Evolutionary conservation across 2,888 invertebrate genomes (phyloP), one percentile per base, ranked within the genome.

Genomic region (Calameuta filiformis): DNA sequence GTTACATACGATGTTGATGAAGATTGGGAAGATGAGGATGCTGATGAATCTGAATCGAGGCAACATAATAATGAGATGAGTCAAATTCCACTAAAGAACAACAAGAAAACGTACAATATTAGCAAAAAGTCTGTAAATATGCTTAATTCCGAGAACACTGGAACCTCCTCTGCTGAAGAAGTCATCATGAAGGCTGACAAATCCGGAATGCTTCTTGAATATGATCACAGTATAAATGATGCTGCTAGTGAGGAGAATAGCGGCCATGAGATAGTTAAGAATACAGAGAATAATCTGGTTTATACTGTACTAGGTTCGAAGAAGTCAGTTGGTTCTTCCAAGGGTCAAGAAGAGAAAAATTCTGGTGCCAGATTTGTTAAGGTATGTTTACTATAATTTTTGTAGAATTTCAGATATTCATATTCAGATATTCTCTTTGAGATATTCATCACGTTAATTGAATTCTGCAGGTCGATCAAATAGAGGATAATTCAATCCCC

Each of bases 11-110:
- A 91, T 77, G 88, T 88, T 1, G 88, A 89, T 9, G 90, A 90
- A 74, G 91, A 91, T 79, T 91, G 91, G 91, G 89, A 90, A 75
- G 90, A 91, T 33, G 91, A 91, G 71, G 91, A 90, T 0, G 80
- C 84, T 68, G 88, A 89, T 33, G 74, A 74, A 3, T 74, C 23
- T 23, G 74, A 33, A 34, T 33, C 71, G 0, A 31, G 71, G 23
- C 71, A 31, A 15, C 31, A 23, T 71, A 33, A 71, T 34, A 71
- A 34, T 34, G 12, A 31, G 31, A 31, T 33, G 33, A 33, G 12
- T 34, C 33, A 71, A 31, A 15, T 71, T 33, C 15, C 31, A 15
- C 33, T 34, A 31, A 33, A 33, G 34, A 71, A 31, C 23, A 34
- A 71, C 12, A 31, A 34, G 12, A 34, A 34, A 34, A 71, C 31